Evolutionary conservation across 2,888 invertebrate species (phyloP).

Genomic region (Megalurothrips usitatus): DNA sequence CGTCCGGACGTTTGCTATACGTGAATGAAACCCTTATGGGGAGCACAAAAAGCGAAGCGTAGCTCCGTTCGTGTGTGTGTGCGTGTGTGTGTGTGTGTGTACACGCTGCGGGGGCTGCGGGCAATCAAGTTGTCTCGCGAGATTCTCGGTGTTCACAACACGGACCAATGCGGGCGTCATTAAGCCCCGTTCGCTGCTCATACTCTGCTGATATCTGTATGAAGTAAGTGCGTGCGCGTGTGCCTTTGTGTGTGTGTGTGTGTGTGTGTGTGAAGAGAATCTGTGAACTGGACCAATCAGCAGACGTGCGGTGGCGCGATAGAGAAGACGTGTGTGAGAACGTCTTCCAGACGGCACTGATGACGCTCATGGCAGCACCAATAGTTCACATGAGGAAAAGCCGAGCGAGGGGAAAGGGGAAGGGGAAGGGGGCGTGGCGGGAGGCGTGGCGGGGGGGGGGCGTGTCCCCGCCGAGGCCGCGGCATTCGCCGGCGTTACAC

Average conservation of each 20-base stretch:
- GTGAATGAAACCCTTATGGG: no score
- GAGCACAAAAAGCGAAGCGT: no score
- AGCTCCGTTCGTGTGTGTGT: no score
- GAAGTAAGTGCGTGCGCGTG: neutral
- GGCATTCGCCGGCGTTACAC: no score
- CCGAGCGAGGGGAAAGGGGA: neutral
- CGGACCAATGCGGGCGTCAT: neutral
- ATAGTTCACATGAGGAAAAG: neutral
- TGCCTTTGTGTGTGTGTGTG: no score
- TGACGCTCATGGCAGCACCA: neutral
- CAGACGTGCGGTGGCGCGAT: neutral
- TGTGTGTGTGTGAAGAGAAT: neutral
- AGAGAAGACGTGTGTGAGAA: no score
- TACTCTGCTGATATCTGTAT: neutral
- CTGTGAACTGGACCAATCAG: slow-evolving; percentile 24
- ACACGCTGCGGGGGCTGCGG: no score
- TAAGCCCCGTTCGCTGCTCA: neutral
- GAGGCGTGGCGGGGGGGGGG: neutral
- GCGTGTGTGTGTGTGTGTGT: no score
- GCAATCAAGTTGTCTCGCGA: no score
- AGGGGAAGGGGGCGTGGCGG: neutral
- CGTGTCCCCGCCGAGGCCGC: neutral
- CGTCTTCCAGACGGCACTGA: no score
- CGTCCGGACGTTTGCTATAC: no score
- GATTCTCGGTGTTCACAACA: no score